These are phyloP conservation scores for Wasmannia auropunctata DNA, from an alignment of 1,140 invertebrate species.

Conservation along the genomic window DNA sequence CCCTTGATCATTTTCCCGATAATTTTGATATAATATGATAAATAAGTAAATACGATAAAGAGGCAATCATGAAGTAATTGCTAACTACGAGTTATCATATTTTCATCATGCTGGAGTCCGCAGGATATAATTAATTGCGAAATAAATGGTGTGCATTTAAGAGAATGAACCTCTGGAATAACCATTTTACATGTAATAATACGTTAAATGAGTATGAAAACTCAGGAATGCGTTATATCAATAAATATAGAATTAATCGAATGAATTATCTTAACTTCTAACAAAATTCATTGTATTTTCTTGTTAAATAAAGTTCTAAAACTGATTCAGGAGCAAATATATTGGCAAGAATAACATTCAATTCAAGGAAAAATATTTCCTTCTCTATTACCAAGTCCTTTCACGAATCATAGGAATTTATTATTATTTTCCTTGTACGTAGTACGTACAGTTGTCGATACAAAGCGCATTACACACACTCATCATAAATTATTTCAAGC, in stretches of 20 bases:
- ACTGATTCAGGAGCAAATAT: background rate
- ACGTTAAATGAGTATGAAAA: background rate
- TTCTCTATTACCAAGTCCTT: background rate
- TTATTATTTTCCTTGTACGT: background rate
- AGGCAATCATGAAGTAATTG: slow-evolving; percentile 2
- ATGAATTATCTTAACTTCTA: background rate
- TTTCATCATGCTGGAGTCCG: background rate
- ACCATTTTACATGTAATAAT: slow-evolving; percentile 5
- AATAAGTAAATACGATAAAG: background rate
- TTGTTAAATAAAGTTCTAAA: background rate
- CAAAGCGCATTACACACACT: background rate
- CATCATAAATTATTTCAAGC: slow-evolving; percentile 16
- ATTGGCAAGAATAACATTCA: background rate
- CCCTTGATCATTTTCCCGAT: slow-evolving; percentile 13
- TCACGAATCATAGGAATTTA: background rate
- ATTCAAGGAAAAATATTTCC: background rate
- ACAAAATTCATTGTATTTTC: background rate
- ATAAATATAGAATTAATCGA: slow-evolving; percentile 1
- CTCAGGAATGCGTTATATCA: background rate
- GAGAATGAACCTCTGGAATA: background rate
- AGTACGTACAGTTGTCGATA: background rate
- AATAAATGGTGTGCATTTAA: background rate
- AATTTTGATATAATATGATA: background rate
- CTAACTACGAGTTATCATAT: background rate
- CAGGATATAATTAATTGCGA: background rate